These are phyloP conservation scores for Melanogrammus aeglefinus DNA, from an alignment of 2,797 vertebrate species.

Conservation along the genomic window DNA sequence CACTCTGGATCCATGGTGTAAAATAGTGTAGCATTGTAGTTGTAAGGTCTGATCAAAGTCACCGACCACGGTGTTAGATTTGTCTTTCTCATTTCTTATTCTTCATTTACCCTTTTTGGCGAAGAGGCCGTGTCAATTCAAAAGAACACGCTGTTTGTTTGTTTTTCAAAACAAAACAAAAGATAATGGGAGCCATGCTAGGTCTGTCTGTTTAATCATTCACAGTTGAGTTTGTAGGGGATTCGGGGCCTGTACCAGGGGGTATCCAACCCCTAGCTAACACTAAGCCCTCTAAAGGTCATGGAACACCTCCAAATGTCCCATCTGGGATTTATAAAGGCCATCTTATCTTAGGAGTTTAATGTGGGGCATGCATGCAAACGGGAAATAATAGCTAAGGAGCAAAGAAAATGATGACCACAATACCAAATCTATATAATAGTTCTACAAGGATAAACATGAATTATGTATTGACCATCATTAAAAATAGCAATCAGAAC, in stretches of 20 bases:
- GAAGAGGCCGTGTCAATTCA: too few relatives aligned
- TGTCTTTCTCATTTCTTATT: too few relatives aligned
- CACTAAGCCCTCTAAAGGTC: background rate
- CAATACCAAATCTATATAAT: background rate
- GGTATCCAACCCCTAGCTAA: background rate
- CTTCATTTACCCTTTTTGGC: too few relatives aligned
- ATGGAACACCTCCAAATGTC: background rate
- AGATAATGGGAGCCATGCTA: too few relatives aligned
- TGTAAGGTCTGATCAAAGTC: too few relatives aligned
- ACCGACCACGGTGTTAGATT: too few relatives aligned
- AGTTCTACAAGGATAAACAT: background rate
- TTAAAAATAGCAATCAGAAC: too few relatives aligned
- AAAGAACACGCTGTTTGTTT: too few relatives aligned
- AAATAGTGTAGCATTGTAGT: too few relatives aligned
- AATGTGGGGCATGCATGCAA: background rate
- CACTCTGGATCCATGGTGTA: too few relatives aligned
- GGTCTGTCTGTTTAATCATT: background rate
- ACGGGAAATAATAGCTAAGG: background rate
- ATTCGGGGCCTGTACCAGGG: background rate
- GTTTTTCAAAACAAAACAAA: too few relatives aligned
- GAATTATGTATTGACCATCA: background rate
- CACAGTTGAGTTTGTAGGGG: background rate
- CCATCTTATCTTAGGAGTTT: background rate
- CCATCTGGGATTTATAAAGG: background rate
- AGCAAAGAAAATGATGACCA: background rate